Conservation (phyloP, 2,113 vertebrate species). For the Ginglymostoma cirratum region DNA sequence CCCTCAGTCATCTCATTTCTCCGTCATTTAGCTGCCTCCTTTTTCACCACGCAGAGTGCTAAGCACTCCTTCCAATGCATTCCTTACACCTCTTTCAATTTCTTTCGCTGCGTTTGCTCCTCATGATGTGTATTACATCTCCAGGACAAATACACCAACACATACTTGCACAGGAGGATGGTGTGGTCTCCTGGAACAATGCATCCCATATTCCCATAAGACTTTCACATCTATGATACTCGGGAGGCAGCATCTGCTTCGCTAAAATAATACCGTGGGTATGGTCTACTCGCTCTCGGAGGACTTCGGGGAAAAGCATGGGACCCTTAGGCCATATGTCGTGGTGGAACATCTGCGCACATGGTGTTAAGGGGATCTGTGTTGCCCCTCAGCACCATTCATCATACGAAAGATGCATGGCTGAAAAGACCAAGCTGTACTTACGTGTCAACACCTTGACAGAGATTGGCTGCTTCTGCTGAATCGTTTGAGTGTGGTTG, state of each 20-base stretch:
- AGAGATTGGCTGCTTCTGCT: conserved; percentile 95
- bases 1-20: background rate
- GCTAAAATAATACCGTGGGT: background rate
- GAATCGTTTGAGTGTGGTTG: conserved; percentile 95
- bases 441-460: conserved; percentile 84
- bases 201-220: background rate
- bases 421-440: conserved; percentile 46
- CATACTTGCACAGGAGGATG: background rate
- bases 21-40: background rate
- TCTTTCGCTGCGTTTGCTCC: background rate
- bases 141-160: background rate
- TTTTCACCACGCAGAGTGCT: background rate
- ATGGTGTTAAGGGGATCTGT: background rate
- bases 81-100: background rate
- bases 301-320: background rate
- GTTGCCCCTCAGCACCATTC: background rate
- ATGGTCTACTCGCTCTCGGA: too few relatives aligned
- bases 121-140: background rate
- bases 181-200: background rate
- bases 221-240: background rate
- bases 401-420: background rate
- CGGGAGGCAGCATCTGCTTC: background rate
- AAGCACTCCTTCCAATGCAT: background rate
- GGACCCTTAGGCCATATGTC: background rate
- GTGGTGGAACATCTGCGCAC: background rate